A percentile compares a stretch with the other conserved stretches of the same genome.
phyloP scores from a whole-genome alignment of 2,113 vertebrate genomes.

The Pangasianodon hypophthalmus region DNA sequence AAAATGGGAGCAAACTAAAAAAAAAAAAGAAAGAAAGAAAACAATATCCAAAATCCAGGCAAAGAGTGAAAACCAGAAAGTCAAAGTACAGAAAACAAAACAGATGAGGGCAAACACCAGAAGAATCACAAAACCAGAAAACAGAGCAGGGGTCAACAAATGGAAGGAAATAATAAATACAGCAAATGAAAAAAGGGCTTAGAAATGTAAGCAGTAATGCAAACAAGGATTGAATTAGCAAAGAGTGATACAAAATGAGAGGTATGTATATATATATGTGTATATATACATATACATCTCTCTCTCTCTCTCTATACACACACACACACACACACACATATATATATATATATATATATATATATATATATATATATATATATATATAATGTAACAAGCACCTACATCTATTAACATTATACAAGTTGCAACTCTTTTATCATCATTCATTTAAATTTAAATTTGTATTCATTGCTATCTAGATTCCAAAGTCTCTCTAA shows the following conservation, averaged over 20 bases:
- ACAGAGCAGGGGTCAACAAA: not conserved
- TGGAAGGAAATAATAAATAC: too few species aligned
- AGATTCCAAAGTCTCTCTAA: not conserved
- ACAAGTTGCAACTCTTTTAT: not conserved
- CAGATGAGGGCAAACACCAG: not conserved
- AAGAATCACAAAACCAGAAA: not conserved
- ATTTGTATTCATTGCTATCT: not conserved
- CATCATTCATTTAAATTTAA: not conserved
- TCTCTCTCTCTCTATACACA: too few species aligned
- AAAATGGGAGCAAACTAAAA: not conserved
- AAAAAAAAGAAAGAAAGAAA: not conserved
- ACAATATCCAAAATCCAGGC: not conserved
- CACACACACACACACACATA: too few species aligned
- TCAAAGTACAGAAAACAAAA: not conserved
- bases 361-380: too few species aligned
- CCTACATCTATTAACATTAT: not conserved
- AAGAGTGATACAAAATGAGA: not conserved
- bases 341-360: too few species aligned
- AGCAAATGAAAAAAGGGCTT: too few species aligned
- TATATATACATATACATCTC: too few species aligned
- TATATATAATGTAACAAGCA: not conserved
- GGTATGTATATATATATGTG: too few species aligned
- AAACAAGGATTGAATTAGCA: not conserved
- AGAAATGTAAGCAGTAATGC: not conserved
- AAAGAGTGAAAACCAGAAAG: not conserved